Percentiles rank a stretch among this genome's conserved stretches.
These are phyloP conservation scores for Meloidogyne exigua DNA, from an alignment of 1,140 invertebrate genomes.

Conservation along the genomic window DNA sequence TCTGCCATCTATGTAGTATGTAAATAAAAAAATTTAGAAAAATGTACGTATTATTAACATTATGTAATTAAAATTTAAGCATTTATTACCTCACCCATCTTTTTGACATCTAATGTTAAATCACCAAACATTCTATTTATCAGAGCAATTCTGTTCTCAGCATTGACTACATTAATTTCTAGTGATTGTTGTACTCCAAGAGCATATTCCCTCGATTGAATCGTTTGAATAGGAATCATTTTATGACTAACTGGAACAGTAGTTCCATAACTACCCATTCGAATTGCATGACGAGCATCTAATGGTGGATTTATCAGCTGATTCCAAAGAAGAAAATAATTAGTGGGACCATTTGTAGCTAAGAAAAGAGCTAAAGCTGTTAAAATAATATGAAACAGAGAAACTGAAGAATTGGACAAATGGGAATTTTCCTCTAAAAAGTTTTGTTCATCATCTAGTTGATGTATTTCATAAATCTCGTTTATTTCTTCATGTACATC, in stretches of 20 bases:
- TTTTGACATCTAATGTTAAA: background rate
- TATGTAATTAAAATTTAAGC: too few relatives aligned
- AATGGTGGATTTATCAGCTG: constrained; percentile 14
- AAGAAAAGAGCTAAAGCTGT: constrained; percentile 19
- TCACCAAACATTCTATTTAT: background rate
- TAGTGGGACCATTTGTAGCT: constrained; percentile 20
- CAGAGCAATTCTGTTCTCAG: background rate
- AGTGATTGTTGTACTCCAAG: background rate
- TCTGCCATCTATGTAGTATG: background rate
- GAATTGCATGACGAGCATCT: constrained; percentile 21
- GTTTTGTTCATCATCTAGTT: background rate
- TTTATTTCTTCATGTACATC: background rate
- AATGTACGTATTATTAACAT: background rate
- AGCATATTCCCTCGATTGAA: background rate
- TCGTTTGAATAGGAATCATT: background rate
- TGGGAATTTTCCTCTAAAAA: background rate
- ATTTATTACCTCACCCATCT: background rate
- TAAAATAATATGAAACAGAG: constrained; percentile 11
- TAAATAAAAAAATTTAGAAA: background rate
- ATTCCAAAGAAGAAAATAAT: constrained; percentile 14
- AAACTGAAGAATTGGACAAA: background rate
- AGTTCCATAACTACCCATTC: background rate
- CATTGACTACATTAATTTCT: background rate
- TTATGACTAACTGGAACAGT: background rate
- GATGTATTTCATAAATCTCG: background rate